Conservation (phyloP, 2,113 vertebrate species). For the Drymodes brunneopygia region DNA sequence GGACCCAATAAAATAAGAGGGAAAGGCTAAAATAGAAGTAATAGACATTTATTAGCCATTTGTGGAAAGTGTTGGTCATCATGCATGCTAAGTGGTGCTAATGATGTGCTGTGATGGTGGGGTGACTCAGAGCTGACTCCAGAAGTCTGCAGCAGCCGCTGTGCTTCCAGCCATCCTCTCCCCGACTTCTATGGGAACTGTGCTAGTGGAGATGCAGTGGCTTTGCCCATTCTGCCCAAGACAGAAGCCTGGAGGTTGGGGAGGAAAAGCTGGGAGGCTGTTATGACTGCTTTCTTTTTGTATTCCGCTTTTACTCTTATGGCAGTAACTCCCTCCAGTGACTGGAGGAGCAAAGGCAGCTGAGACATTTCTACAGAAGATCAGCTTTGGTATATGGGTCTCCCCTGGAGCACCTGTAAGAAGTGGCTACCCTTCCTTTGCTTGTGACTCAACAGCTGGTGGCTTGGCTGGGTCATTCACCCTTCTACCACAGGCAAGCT, state of each 20-base stretch:
- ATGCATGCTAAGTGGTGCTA: neutral
- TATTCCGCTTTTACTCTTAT: neutral
- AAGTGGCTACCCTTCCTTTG: neutral
- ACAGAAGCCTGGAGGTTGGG: neutral
- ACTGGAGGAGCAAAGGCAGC: neutral
- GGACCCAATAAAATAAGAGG: neutral
- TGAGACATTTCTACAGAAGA: neutral
- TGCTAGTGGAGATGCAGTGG: accelerated
- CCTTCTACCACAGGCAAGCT: neutral
- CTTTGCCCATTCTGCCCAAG: neutral
- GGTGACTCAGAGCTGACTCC: slow-evolving; percentile 3
- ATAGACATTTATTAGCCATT: neutral
- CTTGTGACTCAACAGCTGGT: neutral
- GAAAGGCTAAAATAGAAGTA: neutral
- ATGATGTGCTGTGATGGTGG: accelerated
- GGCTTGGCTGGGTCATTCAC: neutral
- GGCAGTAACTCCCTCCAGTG: neutral
- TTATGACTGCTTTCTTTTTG: neutral
- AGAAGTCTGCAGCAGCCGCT: neutral
- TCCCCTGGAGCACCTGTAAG: neutral
- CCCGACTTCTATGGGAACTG: neutral
- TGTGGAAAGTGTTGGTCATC: neutral
- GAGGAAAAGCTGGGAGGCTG: neutral
- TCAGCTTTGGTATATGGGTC: neutral
- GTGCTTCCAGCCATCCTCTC: neutral